phyloP scores from a whole-genome alignment of 2,113 vertebrate genomes.

The Datnioides undecimradiatus region DNA sequence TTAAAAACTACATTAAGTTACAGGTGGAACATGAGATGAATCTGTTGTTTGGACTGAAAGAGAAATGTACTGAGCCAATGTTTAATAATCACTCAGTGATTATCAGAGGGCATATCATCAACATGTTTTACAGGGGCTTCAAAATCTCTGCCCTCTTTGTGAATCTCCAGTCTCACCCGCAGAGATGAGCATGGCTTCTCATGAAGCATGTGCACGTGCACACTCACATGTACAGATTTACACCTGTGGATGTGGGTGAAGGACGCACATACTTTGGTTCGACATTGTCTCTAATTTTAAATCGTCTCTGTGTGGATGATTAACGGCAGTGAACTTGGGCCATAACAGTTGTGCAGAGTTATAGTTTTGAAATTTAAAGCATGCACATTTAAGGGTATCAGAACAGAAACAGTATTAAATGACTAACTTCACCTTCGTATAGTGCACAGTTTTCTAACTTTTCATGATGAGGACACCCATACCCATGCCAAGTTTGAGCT shows the following conservation, averaged over 20 bases:
- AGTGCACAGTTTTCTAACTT: not conserved
- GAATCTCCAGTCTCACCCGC: not conserved
- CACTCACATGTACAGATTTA: not conserved
- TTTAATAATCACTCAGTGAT: not conserved
- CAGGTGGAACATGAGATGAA: not conserved
- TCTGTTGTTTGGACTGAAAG: not conserved
- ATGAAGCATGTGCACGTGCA: not conserved
- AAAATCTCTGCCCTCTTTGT: not conserved
- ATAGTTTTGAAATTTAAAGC: not conserved
- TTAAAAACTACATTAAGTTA: not conserved
- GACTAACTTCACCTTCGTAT: not conserved
- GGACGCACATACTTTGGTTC: conserved; percentile 1
- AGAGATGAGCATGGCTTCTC: too few species aligned
- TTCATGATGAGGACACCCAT: not conserved
- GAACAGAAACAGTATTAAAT: not conserved
- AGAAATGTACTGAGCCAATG: not conserved
- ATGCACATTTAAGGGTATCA: not conserved
- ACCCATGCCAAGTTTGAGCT: not conserved
- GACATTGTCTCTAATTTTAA: conserved; percentile 52
- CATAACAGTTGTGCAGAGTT: too few species aligned
- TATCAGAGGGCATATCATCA: not conserved
- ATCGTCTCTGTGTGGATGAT: conserved; percentile 32
- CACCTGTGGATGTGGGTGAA: conserved; percentile 52
- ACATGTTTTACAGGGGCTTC: not conserved
- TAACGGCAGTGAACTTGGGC: conserved; percentile 2